Base-by-base conservation (phyloP, 92 coral and sea anemone species). In the Palythoa grandis region DNA sequence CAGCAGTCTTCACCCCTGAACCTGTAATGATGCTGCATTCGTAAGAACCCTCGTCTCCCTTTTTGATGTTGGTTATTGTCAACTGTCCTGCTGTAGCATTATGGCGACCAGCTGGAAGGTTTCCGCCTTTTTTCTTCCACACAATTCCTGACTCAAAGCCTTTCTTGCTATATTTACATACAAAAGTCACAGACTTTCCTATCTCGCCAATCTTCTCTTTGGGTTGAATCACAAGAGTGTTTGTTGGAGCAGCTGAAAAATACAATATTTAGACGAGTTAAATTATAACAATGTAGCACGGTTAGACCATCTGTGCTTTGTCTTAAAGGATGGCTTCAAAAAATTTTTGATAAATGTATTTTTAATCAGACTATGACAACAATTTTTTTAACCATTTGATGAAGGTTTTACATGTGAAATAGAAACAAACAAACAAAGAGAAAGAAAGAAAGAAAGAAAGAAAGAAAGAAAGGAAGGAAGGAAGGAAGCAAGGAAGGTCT, bases 51-150 rank as follows among this genome's bases (percentile, higher is more conserved):
- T 56, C 88, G 83, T 94, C 98, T 22, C 74, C 88, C 15, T 87
- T 74, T n/a, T 67, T 77, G n/a, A 85, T 74, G 29, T 86, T 40
- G 8, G 85, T 54, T 23, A 94, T 78, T 66, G 76, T 90, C 15
- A 92, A 73, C 12, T 73, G 83, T 16, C 98, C 94, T 11, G 86
- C 69, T 69, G 78, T 77, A 23, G 90, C 82, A 65, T 76, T 83
- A 73, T 92, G 89, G 11, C 92, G 91, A 24, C 86, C 88, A 43
- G 38, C 58, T 13, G 95, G 98, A 12, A 94, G 70, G 22, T 73
- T 60, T 19, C 95, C 97, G 43, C 91, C 93, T 75, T 94, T 92
- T 74, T 83, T 94, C 48, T 85, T 82, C 98, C 98, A 94, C 29
- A 79, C 63, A 37, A 94, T 86, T 14, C 88, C 87, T 23, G 89